Evolutionary conservation across 2,888 invertebrate species (phyloP), one percentile per base, ranked within the genome.

Genomic region (Synanthedon myopaeformis): DNA sequence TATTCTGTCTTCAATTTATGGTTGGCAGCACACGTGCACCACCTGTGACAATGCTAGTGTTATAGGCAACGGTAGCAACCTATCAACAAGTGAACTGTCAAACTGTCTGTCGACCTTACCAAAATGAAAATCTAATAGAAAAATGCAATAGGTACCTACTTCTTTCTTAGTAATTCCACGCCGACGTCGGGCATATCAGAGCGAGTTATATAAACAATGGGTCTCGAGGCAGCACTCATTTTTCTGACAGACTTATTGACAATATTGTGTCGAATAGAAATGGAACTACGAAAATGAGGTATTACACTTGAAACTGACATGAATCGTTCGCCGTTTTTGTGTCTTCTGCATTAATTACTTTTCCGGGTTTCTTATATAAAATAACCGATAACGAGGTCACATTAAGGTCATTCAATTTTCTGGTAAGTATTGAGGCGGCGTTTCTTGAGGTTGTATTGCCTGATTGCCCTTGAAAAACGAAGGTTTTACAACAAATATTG

Each of bases 161-260:
- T 83, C 73, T 90, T 79, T 66, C 83, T 82, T 10, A 93, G 76
- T 53, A 92, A 67, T 52, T 89, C 79, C 49, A 92, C 71, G 19
- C 91, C 92, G 62, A 82, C 76, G 53, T 84, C 69, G 3, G 92
- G 92, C 79, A 92, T 89, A 72, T 91, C 90, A 49, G 85, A 76
- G 13, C 92, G 87, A n/a, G 92, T 91, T 51, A 93, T 78, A 55
- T 90, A 90, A 54, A 93, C 90, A 68, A 89, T 89, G 23, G 88
- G 89, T 69, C 80, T 84, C 42, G 62, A 65, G 52, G 63, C 56
- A 52, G 56, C 61, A 60, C 79, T 79, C 84, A 85, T 86, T 53
- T 70, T 81, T 63, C 74, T 74, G 10, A 63, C 60, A 50, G 62
- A 61, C 51, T 56, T 58, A 49, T 50, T 58, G 28, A 59, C 52